Conservation (phyloP, 2,888 invertebrate species). For the Thera obeliscata region DNA sequence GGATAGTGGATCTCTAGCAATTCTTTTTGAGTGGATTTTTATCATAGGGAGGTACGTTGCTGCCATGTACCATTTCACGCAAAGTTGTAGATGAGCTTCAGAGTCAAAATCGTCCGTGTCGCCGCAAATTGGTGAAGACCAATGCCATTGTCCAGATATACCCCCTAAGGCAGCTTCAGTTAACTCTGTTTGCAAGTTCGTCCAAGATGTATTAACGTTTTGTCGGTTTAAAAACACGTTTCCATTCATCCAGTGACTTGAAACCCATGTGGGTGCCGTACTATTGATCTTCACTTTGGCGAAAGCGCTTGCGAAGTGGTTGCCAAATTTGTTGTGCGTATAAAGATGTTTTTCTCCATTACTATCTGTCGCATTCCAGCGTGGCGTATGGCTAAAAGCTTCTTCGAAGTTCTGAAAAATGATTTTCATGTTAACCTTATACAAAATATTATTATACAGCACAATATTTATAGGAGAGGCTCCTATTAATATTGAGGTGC, state of each 20-base stretch:
- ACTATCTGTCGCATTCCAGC: slow-evolving; percentile 73
- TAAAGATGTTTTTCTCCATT: slow-evolving; percentile 64
- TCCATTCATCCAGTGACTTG: slow-evolving; percentile 66
- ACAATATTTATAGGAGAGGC: too few relatives aligned
- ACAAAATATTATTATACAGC: too few relatives aligned
- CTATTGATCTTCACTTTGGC: slow-evolving; percentile 52
- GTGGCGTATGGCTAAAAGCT: slow-evolving; percentile 77
- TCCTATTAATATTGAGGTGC: too few relatives aligned
- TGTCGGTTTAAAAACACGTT: slow-evolving; percentile 70
- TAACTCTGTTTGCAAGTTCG: slow-evolving; percentile 79
- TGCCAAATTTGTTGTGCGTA: slow-evolving; percentile 85
- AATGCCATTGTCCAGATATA: slow-evolving; percentile 76
- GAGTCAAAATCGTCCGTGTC: slow-evolving; percentile 73
- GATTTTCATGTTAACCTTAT: background rate
- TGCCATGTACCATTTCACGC: slow-evolving; percentile 88
- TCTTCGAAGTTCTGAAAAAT: slow-evolving; percentile 65
- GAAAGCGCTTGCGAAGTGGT: slow-evolving; percentile 66
- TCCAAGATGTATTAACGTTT: slow-evolving; percentile 85
- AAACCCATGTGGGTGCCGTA: slow-evolving; percentile 54
- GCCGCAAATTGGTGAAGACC: slow-evolving; percentile 85
- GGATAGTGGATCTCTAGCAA: slow-evolving; percentile 72
- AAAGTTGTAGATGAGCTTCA: slow-evolving; percentile 74
- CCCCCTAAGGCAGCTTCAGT: slow-evolving; percentile 78
- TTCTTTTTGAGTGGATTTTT: slow-evolving; percentile 73
- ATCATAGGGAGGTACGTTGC: slow-evolving; percentile 87